Evolutionary conservation across 2,113 vertebrate genomes (phyloP).

Genomic region (Takifugu flavidus): DNA sequence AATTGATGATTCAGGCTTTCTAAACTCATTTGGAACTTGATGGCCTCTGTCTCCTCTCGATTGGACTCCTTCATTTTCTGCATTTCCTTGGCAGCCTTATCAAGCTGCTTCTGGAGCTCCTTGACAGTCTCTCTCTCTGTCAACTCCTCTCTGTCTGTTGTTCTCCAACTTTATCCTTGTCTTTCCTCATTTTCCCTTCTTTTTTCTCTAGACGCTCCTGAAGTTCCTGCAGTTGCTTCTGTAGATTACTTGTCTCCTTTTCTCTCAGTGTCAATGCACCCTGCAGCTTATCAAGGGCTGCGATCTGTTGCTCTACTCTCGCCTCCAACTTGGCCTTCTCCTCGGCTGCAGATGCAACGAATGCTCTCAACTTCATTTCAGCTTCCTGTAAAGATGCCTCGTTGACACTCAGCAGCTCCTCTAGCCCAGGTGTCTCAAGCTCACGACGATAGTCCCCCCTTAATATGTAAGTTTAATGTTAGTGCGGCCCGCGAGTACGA

Average conservation of each 20-base stretch:
- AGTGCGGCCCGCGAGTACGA: no score
- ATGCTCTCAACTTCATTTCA: conserved; percentile 62
- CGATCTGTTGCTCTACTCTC: conserved; percentile 62
- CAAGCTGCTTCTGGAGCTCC: conserved; percentile 79
- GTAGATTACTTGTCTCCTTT: conserved; percentile 76
- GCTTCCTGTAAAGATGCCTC: conserved; percentile 67
- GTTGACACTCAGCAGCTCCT: conserved; percentile 74
- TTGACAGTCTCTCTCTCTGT: conserved; percentile 62
- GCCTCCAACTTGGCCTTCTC: conserved; percentile 67
- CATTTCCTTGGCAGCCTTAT: conserved; percentile 68
- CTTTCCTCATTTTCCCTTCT: conserved; percentile 59
- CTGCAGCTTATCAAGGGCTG: conserved; percentile 68
- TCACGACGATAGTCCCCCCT: no score
- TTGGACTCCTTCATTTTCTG: conserved; percentile 71
- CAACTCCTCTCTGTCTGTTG: conserved; percentile 73
- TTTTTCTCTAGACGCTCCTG: conserved; percentile 70
- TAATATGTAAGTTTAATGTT: no score
- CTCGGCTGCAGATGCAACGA: conserved; percentile 56
- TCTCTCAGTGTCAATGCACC: conserved; percentile 70
- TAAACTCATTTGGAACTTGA: conserved; percentile 91
- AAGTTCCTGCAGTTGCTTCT: conserved; percentile 74
- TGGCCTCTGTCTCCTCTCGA: conserved; percentile 77
- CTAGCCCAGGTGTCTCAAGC: conserved; percentile 29
- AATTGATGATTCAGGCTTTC: conserved; percentile 86
- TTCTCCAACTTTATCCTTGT: conserved; percentile 79